Evolutionary conservation across 1,140 invertebrate species (phyloP).

Genomic region (Lanistes nyassanus): DNA sequence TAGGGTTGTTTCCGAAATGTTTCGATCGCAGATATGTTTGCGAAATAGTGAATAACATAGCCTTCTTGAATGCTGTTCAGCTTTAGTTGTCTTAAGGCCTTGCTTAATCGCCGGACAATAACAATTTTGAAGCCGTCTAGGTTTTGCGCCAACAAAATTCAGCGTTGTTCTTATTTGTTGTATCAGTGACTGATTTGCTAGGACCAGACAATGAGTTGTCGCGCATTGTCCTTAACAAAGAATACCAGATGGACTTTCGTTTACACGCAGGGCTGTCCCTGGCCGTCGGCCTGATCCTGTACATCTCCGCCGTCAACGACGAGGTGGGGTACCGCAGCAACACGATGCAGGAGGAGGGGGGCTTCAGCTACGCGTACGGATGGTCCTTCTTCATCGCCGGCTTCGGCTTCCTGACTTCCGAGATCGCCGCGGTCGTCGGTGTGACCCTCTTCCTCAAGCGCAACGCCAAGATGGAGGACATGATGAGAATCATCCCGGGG

Average conservation of each 20-base stretch:
- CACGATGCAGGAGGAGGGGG: conserved; percentile 34
- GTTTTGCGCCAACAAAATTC: no score
- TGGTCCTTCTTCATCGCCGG: conserved; percentile 58
- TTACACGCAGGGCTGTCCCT: conserved; percentile 46
- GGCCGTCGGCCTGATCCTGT: conserved; percentile 58
- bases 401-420: conserved; percentile 48
- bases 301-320: conserved; percentile 61
- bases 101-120: no score
- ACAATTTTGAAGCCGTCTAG: no score
- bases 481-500: conserved; percentile 50
- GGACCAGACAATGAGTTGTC: no score
- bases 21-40: no score
- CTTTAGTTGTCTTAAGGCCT: no score
- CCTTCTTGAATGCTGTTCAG: no score
- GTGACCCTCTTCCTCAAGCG: conserved; percentile 53
- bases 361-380: conserved; percentile 54
- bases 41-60: no score
- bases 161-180: no score
- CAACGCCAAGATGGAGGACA: conserved; percentile 43
- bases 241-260: no score
- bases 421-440: conserved; percentile 53
- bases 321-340: conserved; percentile 51
- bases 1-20: no score
- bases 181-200: background rate
- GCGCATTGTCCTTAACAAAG: no score